Evolutionary conservation across 2,888 invertebrate species (phyloP).

Genomic region (Xylota segnis): DNA sequence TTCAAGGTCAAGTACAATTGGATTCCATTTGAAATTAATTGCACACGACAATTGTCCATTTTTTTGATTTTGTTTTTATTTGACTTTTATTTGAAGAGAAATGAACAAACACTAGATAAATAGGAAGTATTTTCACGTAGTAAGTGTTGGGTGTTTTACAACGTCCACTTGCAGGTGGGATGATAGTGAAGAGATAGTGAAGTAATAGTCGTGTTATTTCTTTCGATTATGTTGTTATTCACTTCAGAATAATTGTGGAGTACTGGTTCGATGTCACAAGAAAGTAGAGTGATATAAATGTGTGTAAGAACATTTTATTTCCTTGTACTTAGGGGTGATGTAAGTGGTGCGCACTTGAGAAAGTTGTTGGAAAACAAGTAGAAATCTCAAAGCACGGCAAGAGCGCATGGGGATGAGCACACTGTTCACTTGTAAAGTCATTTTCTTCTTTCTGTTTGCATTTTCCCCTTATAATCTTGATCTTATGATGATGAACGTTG

Average conservation of each 20-base stretch:
- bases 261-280: neutral
- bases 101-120: slow-evolving; percentile 28
- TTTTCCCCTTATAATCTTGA: too few relatives aligned
- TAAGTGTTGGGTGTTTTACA: slow-evolving; percentile 20
- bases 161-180: slow-evolving; percentile 16
- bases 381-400: neutral
- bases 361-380: slow-evolving; percentile 5
- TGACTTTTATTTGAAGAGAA: neutral
- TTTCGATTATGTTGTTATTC: neutral
- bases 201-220: slow-evolving; percentile 33
- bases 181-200: slow-evolving; percentile 10
- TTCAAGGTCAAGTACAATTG: slow-evolving; percentile 62
- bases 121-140: slow-evolving; percentile 14
- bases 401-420: neutral
- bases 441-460: too few relatives aligned
- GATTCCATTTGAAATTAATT: slow-evolving; percentile 32
- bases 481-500: too few relatives aligned
- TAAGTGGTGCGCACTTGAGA: slow-evolving; percentile 10
- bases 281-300: slow-evolving; percentile 7
- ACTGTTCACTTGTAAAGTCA: neutral
- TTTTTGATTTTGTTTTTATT: neutral
- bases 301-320: neutral
- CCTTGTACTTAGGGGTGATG: neutral
- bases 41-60: slow-evolving; percentile 4
- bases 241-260: slow-evolving; percentile 2